Evolutionary conservation across 2,113 vertebrate species (phyloP).

Genomic region (Mormyrus iriodes): DNA sequence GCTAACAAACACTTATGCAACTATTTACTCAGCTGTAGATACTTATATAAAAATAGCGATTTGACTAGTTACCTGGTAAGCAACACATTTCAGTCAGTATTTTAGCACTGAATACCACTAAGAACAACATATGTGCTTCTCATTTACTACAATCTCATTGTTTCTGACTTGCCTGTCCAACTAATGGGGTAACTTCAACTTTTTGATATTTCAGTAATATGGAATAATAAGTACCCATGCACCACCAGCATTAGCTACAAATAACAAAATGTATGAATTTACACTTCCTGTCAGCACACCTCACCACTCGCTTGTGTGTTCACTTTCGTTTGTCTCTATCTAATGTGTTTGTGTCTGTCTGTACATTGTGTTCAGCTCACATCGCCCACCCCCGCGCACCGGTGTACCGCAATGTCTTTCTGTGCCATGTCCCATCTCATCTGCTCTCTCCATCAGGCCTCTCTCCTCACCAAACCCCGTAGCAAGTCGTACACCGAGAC

Average conservation of each 20-base stretch:
- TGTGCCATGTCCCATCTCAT: slow-evolving; percentile 57
- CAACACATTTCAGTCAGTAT: neutral
- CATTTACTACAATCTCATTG: neutral
- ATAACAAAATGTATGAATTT: neutral
- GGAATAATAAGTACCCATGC: neutral
- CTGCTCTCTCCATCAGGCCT: slow-evolving; percentile 77
- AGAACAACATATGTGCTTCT: neutral
- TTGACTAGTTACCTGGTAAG: neutral
- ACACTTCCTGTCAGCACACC: neutral
- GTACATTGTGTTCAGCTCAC: neutral
- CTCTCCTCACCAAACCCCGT: slow-evolving; percentile 67
- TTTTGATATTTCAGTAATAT: neutral
- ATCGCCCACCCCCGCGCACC: neutral
- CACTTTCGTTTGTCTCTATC: neutral
- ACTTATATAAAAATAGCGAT: neutral
- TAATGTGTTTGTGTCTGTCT: neutral
- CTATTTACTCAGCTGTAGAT: neutral
- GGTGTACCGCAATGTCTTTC: slow-evolving; percentile 35
- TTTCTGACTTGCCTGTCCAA: neutral
- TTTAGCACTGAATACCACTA: neutral
- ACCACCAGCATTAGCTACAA: neutral
- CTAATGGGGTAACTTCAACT: neutral
- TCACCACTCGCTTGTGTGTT: neutral
- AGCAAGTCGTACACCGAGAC: slow-evolving; percentile 70
- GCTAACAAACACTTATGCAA: neutral